A percentile compares a stretch with the other conserved stretches of the same genome.
Evolutionary conservation across 1,140 invertebrate genomes (phyloP).

Genomic region (Temnothorax curvispinosus): DNA sequence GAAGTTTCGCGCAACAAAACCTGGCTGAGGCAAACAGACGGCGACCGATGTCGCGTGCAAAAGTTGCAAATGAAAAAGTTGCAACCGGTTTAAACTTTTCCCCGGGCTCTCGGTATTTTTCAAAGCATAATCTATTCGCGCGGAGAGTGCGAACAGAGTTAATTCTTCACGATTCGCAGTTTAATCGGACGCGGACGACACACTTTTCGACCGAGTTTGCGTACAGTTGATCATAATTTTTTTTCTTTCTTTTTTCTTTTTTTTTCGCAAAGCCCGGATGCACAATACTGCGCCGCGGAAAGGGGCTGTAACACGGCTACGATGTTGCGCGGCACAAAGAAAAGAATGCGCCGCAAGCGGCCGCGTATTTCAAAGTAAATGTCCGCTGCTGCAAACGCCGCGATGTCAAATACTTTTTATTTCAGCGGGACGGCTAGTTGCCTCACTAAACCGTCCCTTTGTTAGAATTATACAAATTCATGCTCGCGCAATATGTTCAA

Average conservation of each 20-base stretch:
- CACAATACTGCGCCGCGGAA: constrained; percentile 26
- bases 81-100: constrained; percentile 43
- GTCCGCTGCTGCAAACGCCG: constrained; percentile 46
- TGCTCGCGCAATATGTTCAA: constrained; percentile 42
- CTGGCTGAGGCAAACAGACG: constrained; percentile 2
- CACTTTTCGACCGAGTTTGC: constrained; percentile 56
- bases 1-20: constrained; percentile 26
- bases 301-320: constrained; percentile 6
- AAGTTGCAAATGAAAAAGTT: constrained; percentile 58
- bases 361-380: constrained; percentile 56
- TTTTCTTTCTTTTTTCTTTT: neutral
- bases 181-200: constrained; percentile 46
- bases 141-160: constrained; percentile 47
- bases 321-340: constrained; percentile 33
- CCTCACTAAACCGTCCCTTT: constrained; percentile 51
- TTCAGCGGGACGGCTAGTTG: constrained; percentile 37
- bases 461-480: constrained; percentile 59
- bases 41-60: neutral
- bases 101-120: constrained; percentile 12
- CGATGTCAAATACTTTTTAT: constrained; percentile 60
- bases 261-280: constrained; percentile 5
- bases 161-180: constrained; percentile 54
- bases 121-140: constrained; percentile 42
- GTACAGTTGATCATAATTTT: constrained; percentile 51
- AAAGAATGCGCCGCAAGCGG: constrained; percentile 46